Base-by-base conservation (phyloP, 2,113 vertebrate species). In the Paraplagusia blochii region DNA sequence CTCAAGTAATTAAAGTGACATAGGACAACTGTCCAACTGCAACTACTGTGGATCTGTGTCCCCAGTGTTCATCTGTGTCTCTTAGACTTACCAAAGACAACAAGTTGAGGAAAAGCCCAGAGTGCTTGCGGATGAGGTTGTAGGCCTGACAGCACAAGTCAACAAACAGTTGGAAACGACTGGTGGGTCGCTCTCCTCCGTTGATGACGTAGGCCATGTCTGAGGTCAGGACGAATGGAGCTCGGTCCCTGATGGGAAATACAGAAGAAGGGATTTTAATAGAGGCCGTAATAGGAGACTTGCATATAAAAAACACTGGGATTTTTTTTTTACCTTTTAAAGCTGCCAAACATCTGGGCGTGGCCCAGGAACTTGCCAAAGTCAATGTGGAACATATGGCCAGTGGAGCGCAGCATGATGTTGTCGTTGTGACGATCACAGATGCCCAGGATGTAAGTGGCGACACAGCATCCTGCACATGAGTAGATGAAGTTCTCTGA, bases 191-290 rank as follows among this genome's bases (percentile, higher is more conserved):
- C 81, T 99, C 97, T 9, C 97, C 96, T 7, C 95, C 97, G 22
- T 98, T 99, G 74, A 99, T 99, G 78, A 99, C 96, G 14, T 98
- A 99, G 0, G 97, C 97, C 96, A 99, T 99, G 79, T 99, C 97
- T 1, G 97, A 99, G 2, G 97, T 99, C 69, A 99, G 90, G 68
- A 98, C 97, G 66, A 98, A 98, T 0, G 96, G 97, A 54, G 95
- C 94, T 15, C 97, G 92, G 86, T 98, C 96, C 86, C 97, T 99
- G 83, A 63, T 48, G 76, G 76, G 43, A 16, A 34, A 65, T n/a
- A 43, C 38, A 36, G 13, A 11, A 39, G 14, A 11, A 16, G 3
- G 14, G 12, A 13, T 49, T 44, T 49, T 9, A 44, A 42, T 1
- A 43, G 8, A 47, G 14, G 35, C 4, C 9, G 3, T 5, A 39